Evolutionary conservation across 1,140 invertebrate genomes (phyloP), one percentile per base, ranked within the genome.

Genomic region (Wiebesia pumilae): DNA sequence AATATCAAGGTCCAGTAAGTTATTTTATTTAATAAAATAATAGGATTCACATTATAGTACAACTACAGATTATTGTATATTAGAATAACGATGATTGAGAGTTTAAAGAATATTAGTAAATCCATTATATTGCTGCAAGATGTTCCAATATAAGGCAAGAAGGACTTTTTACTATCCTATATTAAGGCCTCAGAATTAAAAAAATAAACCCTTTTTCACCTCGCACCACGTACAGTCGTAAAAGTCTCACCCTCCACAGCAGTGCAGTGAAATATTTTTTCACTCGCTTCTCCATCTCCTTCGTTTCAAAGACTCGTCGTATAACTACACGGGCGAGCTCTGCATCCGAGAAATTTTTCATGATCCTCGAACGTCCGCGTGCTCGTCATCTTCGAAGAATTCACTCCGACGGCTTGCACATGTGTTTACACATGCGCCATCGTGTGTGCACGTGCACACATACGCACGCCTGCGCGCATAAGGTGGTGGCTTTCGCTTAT

Each of bases 341-440:
- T 43, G 71, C 51, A 38, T 84, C 75, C 65, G 40, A 86, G 40
- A 86, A 81, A 86, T 86, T 51, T 83, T 78, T 81, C 80, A 81
- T 51, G 73, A 86, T 86, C 73, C 80, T 21, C 84, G 43, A 58
- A 27, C n/a, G 65, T 9, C 58, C 7, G 47, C 33, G 69, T 9
- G 35, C 69, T 81, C 80, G 80, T 86, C 85, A 86, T 86, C 85
- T 82, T 82, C 85, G 80, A 86, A 62, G 85, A 86, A 86, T 86
- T 62, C 73, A 83, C 80, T 69, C 38, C 54, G n/a, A 24, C 33
- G 27, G 58, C 33, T 35, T 38, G 12, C 33, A 75, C 47, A 54
- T 14, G 65, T 73, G 62, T 40, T 10, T n/a, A 30, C 78, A 19
- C 38, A n/a, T 65, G 2, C 73, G 27, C 43, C 4, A n/a, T 24